Base-by-base conservation (phyloP, 2,888 invertebrate species). In the Nomada hirtipes region DNA sequence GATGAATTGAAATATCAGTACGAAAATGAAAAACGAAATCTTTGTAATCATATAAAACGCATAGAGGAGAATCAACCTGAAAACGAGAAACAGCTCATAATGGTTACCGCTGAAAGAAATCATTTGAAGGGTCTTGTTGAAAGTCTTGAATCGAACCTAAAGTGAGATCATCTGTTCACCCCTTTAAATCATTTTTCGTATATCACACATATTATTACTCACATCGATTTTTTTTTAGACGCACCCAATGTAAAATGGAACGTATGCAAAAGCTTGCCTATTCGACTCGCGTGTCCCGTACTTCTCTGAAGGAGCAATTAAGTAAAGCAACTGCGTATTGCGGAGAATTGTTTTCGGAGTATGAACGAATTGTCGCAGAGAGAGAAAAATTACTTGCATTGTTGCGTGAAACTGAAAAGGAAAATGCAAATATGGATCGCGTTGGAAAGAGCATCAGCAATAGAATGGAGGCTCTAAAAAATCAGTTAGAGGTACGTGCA, bases 1-100 rank as follows among this genome's bases (percentile, higher is more conserved):
- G 97, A 97, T 92, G 97, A 97, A 89, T 92, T 97, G 2, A 97
- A 97, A 91, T 94, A 94, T 50, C 96, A 97, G 81, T 97, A 97
- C 91, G 95, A 96, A 64, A 95, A 95, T 86, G 97, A 97, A 82
- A 95, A 95, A 61, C 94, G 94, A n/a, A 95, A 96, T 70, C 94
- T 96, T 61, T 93, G 93, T 1, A 94, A 95, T 64, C 95, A 95
- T 65, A 90, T 96, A 11, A 94, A 94, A 74, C 94, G 94, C 72
- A 92, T 96, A 52, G 94, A 94, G 80, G 94, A 94, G 80, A 91
- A 92, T 79, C 93, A 94, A 50, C 92, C 93, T 0, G 94, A 95
- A 61, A 89, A 94, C 76, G 94, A 96, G 79, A 95, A 95, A 64
- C 95, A 95, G 82, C 89, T 95, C 42, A 93, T 93, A 15, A 88